Conservation (phyloP, 2,797 vertebrate genomes). For the Hoplostethus atlanticus region DNA sequence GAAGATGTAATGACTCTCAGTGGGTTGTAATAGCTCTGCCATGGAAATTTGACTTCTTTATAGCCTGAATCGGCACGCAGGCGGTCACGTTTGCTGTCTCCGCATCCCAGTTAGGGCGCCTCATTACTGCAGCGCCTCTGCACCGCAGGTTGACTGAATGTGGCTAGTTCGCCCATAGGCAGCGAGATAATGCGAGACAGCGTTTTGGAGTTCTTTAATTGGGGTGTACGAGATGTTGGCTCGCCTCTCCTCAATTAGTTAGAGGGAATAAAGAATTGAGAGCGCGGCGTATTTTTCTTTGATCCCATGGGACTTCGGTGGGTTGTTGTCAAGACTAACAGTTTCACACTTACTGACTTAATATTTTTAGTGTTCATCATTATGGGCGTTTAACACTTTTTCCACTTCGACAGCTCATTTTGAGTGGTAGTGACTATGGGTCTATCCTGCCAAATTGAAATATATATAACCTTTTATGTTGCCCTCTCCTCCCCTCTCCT, state of each 20-base stretch:
- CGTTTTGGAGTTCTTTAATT: constrained; percentile 69
- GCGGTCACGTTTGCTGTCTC: constrained; percentile 47
- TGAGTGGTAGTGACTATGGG: neutral
- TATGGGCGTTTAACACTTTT: constrained; percentile 14
- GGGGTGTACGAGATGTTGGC: constrained; percentile 44
- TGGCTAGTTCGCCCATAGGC: constrained; percentile 56
- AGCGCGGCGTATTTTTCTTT: constrained; percentile 42
- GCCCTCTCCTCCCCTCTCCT: constrained; percentile 23
- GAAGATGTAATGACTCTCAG: constrained; percentile 54
- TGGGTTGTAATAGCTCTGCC: constrained; percentile 48
- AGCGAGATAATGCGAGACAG: constrained; percentile 46
- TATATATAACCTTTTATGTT: neutral
- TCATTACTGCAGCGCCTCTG: constrained; percentile 61
- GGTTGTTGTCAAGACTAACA: constrained; percentile 50
- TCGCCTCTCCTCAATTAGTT: constrained; percentile 64
- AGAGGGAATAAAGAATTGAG: constrained; percentile 32
- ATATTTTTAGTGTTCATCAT: constrained; percentile 56
- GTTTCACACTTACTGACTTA: constrained; percentile 39
- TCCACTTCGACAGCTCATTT: constrained; percentile 19
- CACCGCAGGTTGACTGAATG: constrained; percentile 57
- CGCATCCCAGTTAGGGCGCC: constrained; percentile 33
- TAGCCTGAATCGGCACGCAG: constrained; percentile 37
- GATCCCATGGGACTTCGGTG: constrained; percentile 51
- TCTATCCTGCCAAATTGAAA: neutral
- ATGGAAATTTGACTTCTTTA: constrained; percentile 46